phyloP scores from a whole-genome alignment of 2,797 vertebrate genomes.

The Erpetoichthys calabaricus region DNA sequence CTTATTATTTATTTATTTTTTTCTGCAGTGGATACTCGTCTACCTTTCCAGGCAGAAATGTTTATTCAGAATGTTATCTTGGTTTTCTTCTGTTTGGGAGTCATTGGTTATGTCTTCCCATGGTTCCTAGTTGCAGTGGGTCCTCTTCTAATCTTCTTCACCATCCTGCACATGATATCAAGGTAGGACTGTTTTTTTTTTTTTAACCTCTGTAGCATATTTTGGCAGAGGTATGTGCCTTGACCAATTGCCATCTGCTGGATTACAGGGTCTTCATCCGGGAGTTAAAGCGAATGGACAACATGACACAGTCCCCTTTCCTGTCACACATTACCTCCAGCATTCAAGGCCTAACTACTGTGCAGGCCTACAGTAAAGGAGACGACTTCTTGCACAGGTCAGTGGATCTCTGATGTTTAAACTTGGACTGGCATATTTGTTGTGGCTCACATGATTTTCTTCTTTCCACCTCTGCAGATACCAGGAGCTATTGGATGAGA shows the following conservation, averaged over 20 bases:
- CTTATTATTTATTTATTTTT: background rate
- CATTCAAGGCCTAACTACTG: constrained; percentile 77
- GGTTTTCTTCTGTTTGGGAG: constrained; percentile 74
- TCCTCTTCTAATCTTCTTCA: constrained; percentile 68
- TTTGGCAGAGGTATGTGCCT: background rate
- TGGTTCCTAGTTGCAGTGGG: constrained; percentile 80
- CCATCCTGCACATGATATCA: constrained; percentile 61
- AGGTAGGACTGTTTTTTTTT: constrained; percentile 33
- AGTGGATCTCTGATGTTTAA: constrained; percentile 13
- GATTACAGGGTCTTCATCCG: constrained; percentile 66
- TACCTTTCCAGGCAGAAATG: constrained; percentile 86
- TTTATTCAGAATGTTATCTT: constrained; percentile 85
- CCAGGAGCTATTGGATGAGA: constrained; percentile 62
- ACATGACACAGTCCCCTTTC: constrained; percentile 75
- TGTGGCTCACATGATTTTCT: background rate
- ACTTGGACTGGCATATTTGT: background rate
- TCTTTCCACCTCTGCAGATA: no score
- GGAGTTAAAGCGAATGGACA: constrained; percentile 80
- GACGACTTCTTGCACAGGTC: constrained; percentile 73
- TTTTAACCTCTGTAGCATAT: background rate
- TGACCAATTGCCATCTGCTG: constrained; percentile 2
- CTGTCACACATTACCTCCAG: constrained; percentile 81
- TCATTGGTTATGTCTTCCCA: constrained; percentile 73
- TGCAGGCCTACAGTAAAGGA: constrained; percentile 72
- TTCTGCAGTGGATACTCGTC: constrained; percentile 68